phyloP scores from a whole-genome alignment of 1,140 invertebrate genomes.

The Cotesia vestalis region DNA sequence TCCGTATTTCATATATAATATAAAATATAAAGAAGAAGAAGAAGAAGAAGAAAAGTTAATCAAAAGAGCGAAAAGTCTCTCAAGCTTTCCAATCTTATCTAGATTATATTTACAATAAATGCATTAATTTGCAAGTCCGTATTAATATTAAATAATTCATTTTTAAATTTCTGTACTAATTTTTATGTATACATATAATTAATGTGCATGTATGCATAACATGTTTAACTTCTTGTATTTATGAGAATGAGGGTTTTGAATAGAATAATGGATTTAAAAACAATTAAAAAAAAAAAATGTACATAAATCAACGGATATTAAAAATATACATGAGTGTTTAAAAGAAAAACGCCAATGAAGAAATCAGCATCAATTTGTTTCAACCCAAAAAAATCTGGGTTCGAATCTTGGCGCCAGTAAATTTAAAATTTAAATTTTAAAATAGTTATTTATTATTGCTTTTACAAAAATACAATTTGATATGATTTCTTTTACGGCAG shows the following conservation, averaged over 20 bases:
- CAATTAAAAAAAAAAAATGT: slow-evolving; percentile 34
- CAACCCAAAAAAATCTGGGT: neutral
- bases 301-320: slow-evolving; percentile 39
- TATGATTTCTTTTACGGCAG: slow-evolving; percentile 58
- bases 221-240: slow-evolving; percentile 40
- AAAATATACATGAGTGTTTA: slow-evolving; percentile 53
- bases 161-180: slow-evolving; percentile 20
- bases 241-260: slow-evolving; percentile 38
- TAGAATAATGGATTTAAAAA: slow-evolving; percentile 30
- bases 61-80: slow-evolving; percentile 23
- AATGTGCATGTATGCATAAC: slow-evolving; percentile 39
- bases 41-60: neutral
- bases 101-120: slow-evolving; percentile 18
- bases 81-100: slow-evolving; percentile 32
- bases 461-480: slow-evolving; percentile 47
- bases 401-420: no score
- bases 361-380: slow-evolving; percentile 58
- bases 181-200: slow-evolving; percentile 36
- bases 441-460: no score
- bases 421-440: no score
- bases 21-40: neutral
- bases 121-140: slow-evolving; percentile 22
- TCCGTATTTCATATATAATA: neutral
- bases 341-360: slow-evolving; percentile 47
- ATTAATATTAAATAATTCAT: slow-evolving; percentile 14